Evolutionary conservation across 2,113 vertebrate genomes (phyloP).

Genomic region (Nanorana parkeri): DNA sequence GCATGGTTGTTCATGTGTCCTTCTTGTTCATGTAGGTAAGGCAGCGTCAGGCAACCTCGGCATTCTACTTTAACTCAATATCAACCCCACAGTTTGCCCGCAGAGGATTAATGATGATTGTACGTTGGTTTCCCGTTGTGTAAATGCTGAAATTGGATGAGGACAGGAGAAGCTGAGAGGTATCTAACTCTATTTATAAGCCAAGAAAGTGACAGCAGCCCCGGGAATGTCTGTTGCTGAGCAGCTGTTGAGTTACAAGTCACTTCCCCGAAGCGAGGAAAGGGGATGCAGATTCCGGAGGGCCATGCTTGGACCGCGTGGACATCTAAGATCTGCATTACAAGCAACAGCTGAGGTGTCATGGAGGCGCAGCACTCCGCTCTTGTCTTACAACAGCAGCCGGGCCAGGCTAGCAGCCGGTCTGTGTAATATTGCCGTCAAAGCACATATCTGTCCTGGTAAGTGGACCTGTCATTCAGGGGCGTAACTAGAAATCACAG

Average conservation of each 20-base stretch:
- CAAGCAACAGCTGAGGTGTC: conserved; percentile 34
- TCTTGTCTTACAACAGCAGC: conserved; percentile 47
- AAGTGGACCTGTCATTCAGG: neutral
- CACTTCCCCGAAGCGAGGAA: neutral
- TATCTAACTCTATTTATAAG: neutral
- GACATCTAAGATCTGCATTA: conserved; percentile 15
- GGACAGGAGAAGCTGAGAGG: neutral
- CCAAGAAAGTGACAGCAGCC: neutral
- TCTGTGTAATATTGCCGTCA: neutral
- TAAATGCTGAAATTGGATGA: neutral
- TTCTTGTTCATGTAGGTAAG: no score
- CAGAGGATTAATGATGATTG: neutral
- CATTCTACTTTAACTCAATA: no score
- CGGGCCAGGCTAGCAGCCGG: neutral
- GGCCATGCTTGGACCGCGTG: conserved; percentile 8
- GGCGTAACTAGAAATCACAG: no score
- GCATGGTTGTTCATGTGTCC: no score
- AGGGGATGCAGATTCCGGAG: neutral
- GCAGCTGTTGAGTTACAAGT: conserved; percentile 14
- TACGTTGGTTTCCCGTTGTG: neutral
- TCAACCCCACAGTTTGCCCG: no score
- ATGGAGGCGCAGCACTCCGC: neutral
- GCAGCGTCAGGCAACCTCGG: no score
- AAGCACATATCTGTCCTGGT: neutral
- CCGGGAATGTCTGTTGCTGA: neutral